Percentiles rank a stretch among this genome's conserved stretches.
phyloP scores from a whole-genome alignment of 1,140 invertebrate species.

The Drosophila ficusphila region DNA sequence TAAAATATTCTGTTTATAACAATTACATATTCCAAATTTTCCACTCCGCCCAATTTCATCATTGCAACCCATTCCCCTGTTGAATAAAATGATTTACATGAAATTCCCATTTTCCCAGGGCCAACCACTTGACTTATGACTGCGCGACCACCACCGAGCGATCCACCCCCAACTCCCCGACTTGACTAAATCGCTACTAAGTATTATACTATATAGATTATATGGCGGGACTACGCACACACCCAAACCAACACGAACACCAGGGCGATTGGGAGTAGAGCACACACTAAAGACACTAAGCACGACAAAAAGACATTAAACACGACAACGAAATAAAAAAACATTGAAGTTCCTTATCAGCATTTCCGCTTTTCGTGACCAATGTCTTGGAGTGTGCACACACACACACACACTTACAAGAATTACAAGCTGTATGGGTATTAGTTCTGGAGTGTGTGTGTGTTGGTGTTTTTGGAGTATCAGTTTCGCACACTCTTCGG shows the following conservation, averaged over 20 bases:
- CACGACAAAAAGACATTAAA: conserved; percentile 84
- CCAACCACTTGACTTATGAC: conserved; percentile 39
- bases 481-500: conserved; percentile 64
- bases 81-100: conserved; percentile 40
- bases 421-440: background rate
- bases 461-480: conserved; percentile 48
- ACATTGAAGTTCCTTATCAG: conserved; percentile 83
- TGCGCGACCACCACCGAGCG: background rate
- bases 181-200: conserved; percentile 57
- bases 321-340: conserved; percentile 83
- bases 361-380: conserved; percentile 84
- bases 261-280: conserved; percentile 1
- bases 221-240: conserved; percentile 52
- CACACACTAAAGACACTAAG: conserved; percentile 80
- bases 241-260: conserved; percentile 26
- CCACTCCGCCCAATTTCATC: background rate
- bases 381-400: conserved; percentile 69
- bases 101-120: conserved; percentile 50
- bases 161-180: background rate
- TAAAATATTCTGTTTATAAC: background rate
- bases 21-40: background rate
- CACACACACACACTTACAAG: background rate
- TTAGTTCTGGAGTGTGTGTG: background rate
- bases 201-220: conserved; percentile 78
- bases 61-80: background rate